A percentile compares a stretch with the other conserved stretches of the same genome.
phyloP scores from a whole-genome alignment of 2,797 vertebrate genomes.

The Sebastes minor region DNA sequence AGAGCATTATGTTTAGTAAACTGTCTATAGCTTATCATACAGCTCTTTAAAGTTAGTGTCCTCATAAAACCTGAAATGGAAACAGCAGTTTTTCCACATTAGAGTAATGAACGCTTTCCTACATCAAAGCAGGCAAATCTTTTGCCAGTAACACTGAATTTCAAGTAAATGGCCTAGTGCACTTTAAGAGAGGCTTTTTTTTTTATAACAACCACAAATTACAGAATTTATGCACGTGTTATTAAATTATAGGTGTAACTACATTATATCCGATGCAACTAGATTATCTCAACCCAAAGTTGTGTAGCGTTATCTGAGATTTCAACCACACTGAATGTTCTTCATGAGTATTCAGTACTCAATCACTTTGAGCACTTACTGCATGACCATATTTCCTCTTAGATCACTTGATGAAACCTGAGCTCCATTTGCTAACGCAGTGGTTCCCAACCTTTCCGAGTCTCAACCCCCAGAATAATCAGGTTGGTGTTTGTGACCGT shows the following conservation, averaged over 20 bases:
- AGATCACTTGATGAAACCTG: neutral
- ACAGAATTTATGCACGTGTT: neutral
- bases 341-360: neutral
- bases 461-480: too few species aligned
- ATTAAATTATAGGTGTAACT: neutral
- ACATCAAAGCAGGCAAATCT: neutral
- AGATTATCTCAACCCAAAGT: too few species aligned
- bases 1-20: conserved; percentile 7
- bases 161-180: neutral
- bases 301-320: neutral
- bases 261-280: neutral
- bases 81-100: conserved; percentile 22
- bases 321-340: neutral
- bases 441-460: too few species aligned
- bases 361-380: neutral
- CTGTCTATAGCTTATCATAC: conserved; percentile 1
- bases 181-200: neutral
- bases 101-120: neutral
- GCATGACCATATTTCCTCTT: neutral
- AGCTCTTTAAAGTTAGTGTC: conserved; percentile 27
- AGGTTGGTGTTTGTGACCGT: too few species aligned
- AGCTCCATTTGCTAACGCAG: neutral
- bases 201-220: neutral
- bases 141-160: neutral
- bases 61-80: conserved; percentile 20